Evolutionary conservation across 2,113 vertebrate species (phyloP).

Genomic region (Holacanthus passer): DNA sequence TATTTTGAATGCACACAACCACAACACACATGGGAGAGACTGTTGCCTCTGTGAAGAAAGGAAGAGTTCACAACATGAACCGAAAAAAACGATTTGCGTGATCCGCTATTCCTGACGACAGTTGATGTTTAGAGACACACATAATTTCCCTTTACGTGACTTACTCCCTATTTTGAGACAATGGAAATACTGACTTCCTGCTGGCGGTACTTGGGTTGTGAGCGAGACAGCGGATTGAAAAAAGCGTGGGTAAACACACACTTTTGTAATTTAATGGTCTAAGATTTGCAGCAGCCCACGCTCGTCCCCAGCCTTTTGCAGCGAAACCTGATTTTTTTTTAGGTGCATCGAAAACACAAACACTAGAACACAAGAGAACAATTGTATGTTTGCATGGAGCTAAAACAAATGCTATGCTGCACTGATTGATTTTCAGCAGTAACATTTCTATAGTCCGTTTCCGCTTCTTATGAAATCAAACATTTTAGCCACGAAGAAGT

Average conservation of each 20-base stretch:
- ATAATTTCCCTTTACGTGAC: background rate
- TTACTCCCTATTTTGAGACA: background rate
- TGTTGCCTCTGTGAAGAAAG: background rate
- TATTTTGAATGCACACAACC: background rate
- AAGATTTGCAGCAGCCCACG: conserved; percentile 30
- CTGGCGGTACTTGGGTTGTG: background rate
- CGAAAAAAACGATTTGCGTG: background rate
- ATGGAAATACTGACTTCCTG: background rate
- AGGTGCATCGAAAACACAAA: conserved; percentile 34
- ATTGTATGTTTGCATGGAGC: conserved; percentile 33
- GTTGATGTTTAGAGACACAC: background rate
- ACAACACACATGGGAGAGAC: background rate
- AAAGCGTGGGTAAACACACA: conserved; percentile 22
- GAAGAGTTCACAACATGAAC: background rate
- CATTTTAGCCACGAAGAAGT: conserved; percentile 37
- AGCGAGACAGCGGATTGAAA: conserved; percentile 10
- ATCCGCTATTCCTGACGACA: background rate
- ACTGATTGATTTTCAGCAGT: conserved; percentile 51
- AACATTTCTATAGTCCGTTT: conserved; percentile 45
- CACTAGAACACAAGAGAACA: conserved; percentile 12
- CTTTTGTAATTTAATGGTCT: conserved; percentile 23
- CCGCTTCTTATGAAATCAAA: conserved; percentile 50
- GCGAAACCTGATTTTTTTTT: conserved; percentile 33
- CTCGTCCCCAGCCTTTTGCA: conserved; percentile 2
- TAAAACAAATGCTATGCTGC: conserved; percentile 46